These are phyloP conservation scores for Trissoscelio sp. DNA, from an alignment of 2,888 invertebrate species.

Conservation along the genomic window DNA sequence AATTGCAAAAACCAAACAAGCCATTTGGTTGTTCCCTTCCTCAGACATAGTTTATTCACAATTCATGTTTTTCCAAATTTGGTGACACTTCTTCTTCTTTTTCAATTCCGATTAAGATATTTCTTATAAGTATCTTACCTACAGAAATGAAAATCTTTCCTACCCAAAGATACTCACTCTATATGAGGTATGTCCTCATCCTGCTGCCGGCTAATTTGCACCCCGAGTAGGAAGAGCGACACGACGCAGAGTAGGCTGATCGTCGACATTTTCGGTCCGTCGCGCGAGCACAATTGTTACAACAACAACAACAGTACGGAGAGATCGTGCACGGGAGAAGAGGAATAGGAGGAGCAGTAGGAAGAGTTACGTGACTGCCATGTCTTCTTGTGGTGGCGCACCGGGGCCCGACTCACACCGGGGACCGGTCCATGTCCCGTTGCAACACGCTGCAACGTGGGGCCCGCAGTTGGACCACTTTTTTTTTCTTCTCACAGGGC, in stretches of 20 bases:
- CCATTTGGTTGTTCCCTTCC: too few relatives aligned
- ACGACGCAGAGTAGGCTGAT: conserved; percentile 72
- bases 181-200: conserved; percentile 95
- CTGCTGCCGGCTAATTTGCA: conserved; percentile 87
- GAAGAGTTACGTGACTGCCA: conserved; percentile 62
- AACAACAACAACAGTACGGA: conserved; percentile 25
- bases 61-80: too few relatives aligned
- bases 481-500: background rate
- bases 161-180: conserved; percentile 89
- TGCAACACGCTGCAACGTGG: too few relatives aligned
- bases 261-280: conserved; percentile 55
- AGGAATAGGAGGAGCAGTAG: conserved; percentile 15
- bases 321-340: conserved; percentile 10
- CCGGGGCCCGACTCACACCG: conserved; percentile 36
- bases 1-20: too few relatives aligned
- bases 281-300: conserved; percentile 14
- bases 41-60: too few relatives aligned
- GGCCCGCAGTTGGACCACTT: too few relatives aligned
- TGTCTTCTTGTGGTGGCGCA: conserved; percentile 27
- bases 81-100: too few relatives aligned
- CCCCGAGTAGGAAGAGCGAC: conserved; percentile 82
- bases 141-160: too few relatives aligned
- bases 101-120: too few relatives aligned
- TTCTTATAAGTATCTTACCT: too few relatives aligned
- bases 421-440: conserved; percentile 31